Evolutionary conservation across 2,797 vertebrate species (phyloP).

Genomic region (Halcyon smyrnensis): DNA sequence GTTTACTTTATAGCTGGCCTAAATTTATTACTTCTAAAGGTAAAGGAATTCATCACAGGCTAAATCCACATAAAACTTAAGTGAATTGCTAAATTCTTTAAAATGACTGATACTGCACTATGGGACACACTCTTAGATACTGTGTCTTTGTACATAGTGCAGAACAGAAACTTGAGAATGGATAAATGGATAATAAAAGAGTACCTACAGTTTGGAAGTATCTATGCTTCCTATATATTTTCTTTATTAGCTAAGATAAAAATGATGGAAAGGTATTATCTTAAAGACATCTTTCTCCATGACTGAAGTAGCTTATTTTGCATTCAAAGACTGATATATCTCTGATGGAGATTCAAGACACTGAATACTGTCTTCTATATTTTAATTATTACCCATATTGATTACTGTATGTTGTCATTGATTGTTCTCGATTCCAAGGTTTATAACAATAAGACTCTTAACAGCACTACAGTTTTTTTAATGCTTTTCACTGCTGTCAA

Average conservation of each 20-base stretch:
- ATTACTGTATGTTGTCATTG: neutral
- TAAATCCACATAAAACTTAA: neutral
- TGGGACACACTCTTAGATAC: neutral
- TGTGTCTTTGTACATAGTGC: neutral
- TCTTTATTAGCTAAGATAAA: neutral
- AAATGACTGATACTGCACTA: neutral
- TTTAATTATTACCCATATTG: neutral
- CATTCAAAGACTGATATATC: neutral
- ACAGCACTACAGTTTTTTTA: neutral
- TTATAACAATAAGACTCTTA: neutral
- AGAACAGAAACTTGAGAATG: neutral
- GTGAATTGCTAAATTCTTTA: neutral
- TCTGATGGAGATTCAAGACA: neutral
- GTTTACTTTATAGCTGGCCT: neutral
- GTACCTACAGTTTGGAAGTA: neutral
- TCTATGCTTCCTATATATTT: neutral
- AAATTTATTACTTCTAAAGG: neutral
- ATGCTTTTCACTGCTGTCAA: neutral
- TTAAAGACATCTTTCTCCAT: neutral
- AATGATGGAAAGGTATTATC: neutral
- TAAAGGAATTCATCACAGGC: neutral
- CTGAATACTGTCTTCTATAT: neutral
- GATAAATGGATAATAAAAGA: neutral
- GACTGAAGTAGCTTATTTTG: neutral
- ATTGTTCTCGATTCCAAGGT: neutral